A percentile compares a stretch with the other conserved stretches of the same genome.
Conservation (phyloP, 1,140 invertebrate genomes). For the Onthophagus taurus region DNA sequence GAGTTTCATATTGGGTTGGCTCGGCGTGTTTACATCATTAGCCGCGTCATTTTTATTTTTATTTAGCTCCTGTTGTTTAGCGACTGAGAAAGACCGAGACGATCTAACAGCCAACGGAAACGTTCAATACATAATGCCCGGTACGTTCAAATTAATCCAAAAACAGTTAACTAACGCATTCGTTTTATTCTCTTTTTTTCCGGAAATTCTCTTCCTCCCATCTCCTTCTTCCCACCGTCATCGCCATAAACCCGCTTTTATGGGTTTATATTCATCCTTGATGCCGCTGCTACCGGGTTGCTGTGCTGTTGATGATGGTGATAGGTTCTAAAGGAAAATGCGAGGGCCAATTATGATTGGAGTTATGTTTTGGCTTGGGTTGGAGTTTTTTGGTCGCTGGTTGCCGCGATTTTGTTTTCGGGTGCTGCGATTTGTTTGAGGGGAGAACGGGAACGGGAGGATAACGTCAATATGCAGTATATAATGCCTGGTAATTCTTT, state of each 20-base stretch:
- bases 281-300: too few relatives aligned
- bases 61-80: constrained; percentile 66
- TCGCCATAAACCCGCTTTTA: too few relatives aligned
- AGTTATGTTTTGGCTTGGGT: constrained; percentile 93
- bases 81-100: constrained; percentile 53
- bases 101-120: constrained; percentile 69
- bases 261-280: too few relatives aligned
- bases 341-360: constrained; percentile 85
- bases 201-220: too few relatives aligned
- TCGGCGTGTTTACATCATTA: constrained; percentile 65
- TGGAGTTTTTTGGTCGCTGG: constrained; percentile 77
- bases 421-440: constrained; percentile 86
- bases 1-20: constrained; percentile 78
- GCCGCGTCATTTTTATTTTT: constrained; percentile 69
- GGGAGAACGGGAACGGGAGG: constrained; percentile 83
- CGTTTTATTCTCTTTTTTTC: constrained; percentile 14
- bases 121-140: constrained; percentile 83
- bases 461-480: constrained; percentile 94
- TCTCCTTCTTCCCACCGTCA: too few relatives aligned
- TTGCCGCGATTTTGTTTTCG: constrained; percentile 84
- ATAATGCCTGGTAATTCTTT: constrained; percentile 81
- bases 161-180: neutral
- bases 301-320: too few relatives aligned
- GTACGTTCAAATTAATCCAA: constrained; percentile 43
- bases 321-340: constrained; percentile 79